Percentiles rank a stretch among this genome's conserved stretches.
Evolutionary conservation across 2,888 invertebrate species (phyloP).

Genomic region (Epirrhoe alternata): DNA sequence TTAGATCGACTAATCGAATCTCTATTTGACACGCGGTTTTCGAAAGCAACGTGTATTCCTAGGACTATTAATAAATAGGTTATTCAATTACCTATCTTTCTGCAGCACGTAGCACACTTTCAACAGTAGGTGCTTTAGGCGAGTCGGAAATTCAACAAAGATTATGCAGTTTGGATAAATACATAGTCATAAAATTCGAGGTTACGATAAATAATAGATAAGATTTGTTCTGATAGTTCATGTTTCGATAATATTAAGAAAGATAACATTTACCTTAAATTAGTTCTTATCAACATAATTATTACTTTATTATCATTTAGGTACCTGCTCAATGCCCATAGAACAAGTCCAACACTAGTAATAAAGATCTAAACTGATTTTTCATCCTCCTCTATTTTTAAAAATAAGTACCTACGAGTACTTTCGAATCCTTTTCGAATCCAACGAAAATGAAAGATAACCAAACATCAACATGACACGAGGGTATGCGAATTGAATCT

Average conservation of each 20-base stretch:
- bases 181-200: neutral
- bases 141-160: neutral
- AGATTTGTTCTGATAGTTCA: conserved; percentile 2
- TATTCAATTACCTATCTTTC: neutral
- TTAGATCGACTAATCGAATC: conserved; percentile 70
- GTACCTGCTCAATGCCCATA: too few relatives aligned
- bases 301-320: too few relatives aligned
- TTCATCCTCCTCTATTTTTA: conserved; percentile 35
- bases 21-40: conserved; percentile 55
- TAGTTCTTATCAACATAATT: too few relatives aligned
- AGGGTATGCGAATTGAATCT: conserved; percentile 67
- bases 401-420: too few relatives aligned
- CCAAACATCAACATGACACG: conserved; percentile 53
- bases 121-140: neutral
- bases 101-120: neutral
- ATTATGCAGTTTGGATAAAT: neutral
- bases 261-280: neutral
- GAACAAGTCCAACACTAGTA: too few relatives aligned
- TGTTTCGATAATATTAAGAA: neutral
- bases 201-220: conserved; percentile 5
- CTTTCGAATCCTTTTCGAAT: too few relatives aligned
- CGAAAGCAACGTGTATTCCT: conserved; percentile 40
- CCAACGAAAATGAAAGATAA: conserved; percentile 60
- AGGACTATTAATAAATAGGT: conserved; percentile 18
- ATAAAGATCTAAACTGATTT: neutral